phyloP scores from a whole-genome alignment of 2,113 vertebrate species.

The Myotis yumanensis region DNA sequence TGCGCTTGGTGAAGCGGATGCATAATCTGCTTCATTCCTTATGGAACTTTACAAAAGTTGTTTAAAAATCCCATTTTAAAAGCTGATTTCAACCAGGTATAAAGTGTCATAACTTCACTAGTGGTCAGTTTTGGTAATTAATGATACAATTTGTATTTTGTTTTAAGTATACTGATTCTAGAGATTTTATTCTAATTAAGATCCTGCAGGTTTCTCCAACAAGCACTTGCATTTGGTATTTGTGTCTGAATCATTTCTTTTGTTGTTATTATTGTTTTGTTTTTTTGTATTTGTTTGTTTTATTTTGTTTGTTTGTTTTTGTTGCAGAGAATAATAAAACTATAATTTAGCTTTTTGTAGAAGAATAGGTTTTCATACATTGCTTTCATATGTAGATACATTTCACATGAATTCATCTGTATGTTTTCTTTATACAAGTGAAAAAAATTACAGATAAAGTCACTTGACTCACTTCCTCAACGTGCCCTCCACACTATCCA shows the following conservation, averaged over 20 bases:
- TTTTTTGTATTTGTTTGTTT: too few relatives aligned
- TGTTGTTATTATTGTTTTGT: too few relatives aligned
- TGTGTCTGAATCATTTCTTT: neutral
- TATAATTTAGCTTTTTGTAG: neutral
- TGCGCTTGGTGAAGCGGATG: neutral
- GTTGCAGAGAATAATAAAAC: neutral
- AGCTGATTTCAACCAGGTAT: neutral
- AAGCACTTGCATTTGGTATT: conserved; percentile 12
- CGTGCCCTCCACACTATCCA: neutral
- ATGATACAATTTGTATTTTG: neutral
- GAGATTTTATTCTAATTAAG: neutral
- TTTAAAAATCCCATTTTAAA: conserved; percentile 26
- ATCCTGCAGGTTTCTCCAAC: neutral
- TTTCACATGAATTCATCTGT: neutral
- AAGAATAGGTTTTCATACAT: neutral
- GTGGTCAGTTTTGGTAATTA: neutral
- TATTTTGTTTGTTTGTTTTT: too few relatives aligned
- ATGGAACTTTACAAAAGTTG: conserved; percentile 9
- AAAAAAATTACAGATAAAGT: neutral
- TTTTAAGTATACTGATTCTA: neutral
- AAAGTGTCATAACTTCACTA: neutral
- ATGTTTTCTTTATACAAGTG: neutral
- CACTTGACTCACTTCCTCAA: neutral
- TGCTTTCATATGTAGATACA: neutral
- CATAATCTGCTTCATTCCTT: neutral